Conservation (phyloP, 64 coral and sea anemone genomes). For the Actinia equina region DNA sequence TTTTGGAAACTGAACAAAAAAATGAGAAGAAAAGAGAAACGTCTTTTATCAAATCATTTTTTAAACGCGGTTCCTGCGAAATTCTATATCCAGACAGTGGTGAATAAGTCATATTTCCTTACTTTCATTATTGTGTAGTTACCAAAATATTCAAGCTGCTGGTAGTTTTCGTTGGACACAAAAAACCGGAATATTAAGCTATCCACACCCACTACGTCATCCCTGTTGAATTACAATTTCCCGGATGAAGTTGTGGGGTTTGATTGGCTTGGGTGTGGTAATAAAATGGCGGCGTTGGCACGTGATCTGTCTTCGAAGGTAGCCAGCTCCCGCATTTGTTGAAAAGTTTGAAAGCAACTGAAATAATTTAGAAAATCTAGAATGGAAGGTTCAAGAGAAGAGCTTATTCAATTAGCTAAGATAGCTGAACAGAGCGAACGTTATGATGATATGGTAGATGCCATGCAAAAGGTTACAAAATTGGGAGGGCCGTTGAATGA, state of each 20-base stretch:
- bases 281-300: conserved; percentile 21
- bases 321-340: conserved; percentile 34
- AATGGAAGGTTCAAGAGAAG: conserved; percentile 26
- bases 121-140: background rate
- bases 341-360: conserved; percentile 15
- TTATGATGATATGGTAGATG: conserved; percentile 82
- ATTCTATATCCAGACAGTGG: background rate
- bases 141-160: background rate
- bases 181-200: background rate
- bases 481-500: conserved; percentile 14
- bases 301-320: conserved; percentile 30
- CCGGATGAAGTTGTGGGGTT: conserved; percentile 15
- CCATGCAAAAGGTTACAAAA: conserved; percentile 50
- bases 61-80: background rate
- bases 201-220: conserved; percentile 7
- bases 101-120: background rate
- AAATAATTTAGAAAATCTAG: conserved; percentile 15
- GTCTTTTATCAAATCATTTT: background rate
- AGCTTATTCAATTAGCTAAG: conserved; percentile 54
- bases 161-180: background rate
- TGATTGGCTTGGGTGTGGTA: conserved; percentile 27
- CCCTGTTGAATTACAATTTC: background rate
- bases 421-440: conserved; percentile 76
- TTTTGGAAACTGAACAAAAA: too few species aligned
- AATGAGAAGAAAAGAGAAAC: too few species aligned